phyloP scores from a whole-genome alignment of 2,888 invertebrate genomes.

The Latrodectus hesperus region DNA sequence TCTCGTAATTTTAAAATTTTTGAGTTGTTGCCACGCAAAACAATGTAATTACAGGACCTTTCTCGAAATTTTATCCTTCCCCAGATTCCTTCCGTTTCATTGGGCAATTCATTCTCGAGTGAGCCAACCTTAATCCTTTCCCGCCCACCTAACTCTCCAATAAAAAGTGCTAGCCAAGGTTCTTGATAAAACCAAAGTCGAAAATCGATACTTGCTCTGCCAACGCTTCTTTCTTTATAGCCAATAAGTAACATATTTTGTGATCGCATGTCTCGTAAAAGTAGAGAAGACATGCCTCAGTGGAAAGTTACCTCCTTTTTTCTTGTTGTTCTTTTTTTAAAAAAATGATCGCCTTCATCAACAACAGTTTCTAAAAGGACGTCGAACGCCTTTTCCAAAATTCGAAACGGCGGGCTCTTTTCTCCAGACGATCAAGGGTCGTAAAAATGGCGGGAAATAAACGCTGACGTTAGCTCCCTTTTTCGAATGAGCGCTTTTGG shows the following conservation, averaged over 20 bases:
- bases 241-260: constrained; percentile 23
- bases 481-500: not conserved
- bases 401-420: too few relatives aligned
- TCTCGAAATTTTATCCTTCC: not conserved
- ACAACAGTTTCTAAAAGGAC: not conserved
- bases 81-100: not conserved
- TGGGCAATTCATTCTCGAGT: constrained; percentile 1
- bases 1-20: constrained; percentile 1
- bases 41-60: not conserved
- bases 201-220: constrained; percentile 7
- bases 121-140: constrained; percentile 2
- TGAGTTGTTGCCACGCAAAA: not conserved
- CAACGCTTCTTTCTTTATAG: constrained; percentile 11
- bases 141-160: constrained; percentile 4
- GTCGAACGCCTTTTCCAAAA: not conserved
- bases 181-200: constrained; percentile 5
- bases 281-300: constrained; percentile 5
- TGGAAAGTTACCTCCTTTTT: not conserved
- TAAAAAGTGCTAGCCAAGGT: not conserved
- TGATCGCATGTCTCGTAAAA: constrained; percentile 3
- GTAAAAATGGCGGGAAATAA: constrained; percentile 5
- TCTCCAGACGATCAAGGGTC: not conserved
- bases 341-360: not conserved
- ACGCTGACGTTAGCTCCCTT: constrained; percentile 2
- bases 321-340: not conserved